These are phyloP conservation scores for Mesodorylaimus sp. DNA, from an alignment of 2,888 invertebrate genomes.

Conservation along the genomic window DNA sequence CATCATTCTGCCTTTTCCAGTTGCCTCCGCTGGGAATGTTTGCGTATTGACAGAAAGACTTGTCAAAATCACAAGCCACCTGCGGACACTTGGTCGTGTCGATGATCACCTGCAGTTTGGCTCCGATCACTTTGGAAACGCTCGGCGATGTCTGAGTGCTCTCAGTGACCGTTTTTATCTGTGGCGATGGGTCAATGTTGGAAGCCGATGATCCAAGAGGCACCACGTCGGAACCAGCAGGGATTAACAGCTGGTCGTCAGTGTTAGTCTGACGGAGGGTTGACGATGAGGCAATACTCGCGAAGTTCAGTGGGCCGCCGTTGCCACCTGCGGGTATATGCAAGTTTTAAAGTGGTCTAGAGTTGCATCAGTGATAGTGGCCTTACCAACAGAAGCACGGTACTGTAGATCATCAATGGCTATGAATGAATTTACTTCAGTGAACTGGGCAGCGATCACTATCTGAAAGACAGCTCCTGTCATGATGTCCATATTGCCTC, in stretches of 20 bases:
- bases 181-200: background rate
- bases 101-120: background rate
- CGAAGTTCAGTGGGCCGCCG: too few relatives aligned
- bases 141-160: background rate
- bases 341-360: background rate
- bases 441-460: conserved; percentile 22
- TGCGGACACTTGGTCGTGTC: conserved; percentile 6
- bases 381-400: background rate
- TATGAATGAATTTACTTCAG: conserved; percentile 21
- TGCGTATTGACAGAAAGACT: conserved; percentile 18
- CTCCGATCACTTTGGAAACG: too few relatives aligned
- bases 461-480: conserved; percentile 14
- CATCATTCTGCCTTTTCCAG: background rate
- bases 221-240: too few relatives aligned
- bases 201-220: background rate
- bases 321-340: background rate
- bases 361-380: background rate
- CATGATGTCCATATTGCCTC: background rate
- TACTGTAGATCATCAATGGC: conserved; percentile 18
- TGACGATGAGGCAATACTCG: too few relatives aligned
- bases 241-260: too few relatives aligned
- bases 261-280: too few relatives aligned
- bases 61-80: conserved; percentile 6
- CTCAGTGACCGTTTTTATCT: background rate
- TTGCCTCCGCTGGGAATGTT: conserved; percentile 10